Conservation (phyloP, 2,888 invertebrate genomes). For the Antheraea yamamai region DNA sequence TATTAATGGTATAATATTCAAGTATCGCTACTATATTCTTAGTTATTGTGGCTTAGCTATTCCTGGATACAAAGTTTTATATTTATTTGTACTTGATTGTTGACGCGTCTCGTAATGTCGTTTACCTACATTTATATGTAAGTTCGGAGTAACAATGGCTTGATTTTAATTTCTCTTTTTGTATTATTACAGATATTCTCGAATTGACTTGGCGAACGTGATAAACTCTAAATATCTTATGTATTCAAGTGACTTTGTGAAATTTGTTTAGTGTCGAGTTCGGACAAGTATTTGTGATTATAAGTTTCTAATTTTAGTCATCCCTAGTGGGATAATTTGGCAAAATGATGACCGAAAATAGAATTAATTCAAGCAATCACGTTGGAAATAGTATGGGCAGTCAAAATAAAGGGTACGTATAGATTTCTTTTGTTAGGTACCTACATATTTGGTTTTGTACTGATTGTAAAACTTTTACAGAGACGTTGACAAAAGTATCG, state of each 20-base stretch:
- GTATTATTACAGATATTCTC: slow-evolving; percentile 74
- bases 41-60: slow-evolving; percentile 37
- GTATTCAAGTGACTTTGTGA: slow-evolving; percentile 76
- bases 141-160: slow-evolving; percentile 21
- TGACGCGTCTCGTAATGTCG: slow-evolving; percentile 70
- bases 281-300: slow-evolving; percentile 74
- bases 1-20: slow-evolving; percentile 22
- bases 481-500: slow-evolving; percentile 86
- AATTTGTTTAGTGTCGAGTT: slow-evolving; percentile 78
- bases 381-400: slow-evolving; percentile 81
- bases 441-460: slow-evolving; percentile 11
- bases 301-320: slow-evolving; percentile 79
- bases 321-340: slow-evolving; percentile 73
- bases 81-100: slow-evolving; percentile 62
- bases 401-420: slow-evolving; percentile 83
- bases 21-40: slow-evolving; percentile 24
- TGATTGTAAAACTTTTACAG: slow-evolving; percentile 56
- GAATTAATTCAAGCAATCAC: slow-evolving; percentile 87
- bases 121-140: slow-evolving; percentile 31
- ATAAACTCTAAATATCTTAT: slow-evolving; percentile 75
- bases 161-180: slow-evolving; percentile 27
- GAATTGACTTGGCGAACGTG: slow-evolving; percentile 77
- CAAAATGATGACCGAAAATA: slow-evolving; percentile 89
- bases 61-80: slow-evolving; percentile 26
- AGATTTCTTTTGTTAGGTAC: slow-evolving; percentile 28